Evolutionary conservation across 2,888 invertebrate species (phyloP).

Genomic region (Luperina nickerlii): DNA sequence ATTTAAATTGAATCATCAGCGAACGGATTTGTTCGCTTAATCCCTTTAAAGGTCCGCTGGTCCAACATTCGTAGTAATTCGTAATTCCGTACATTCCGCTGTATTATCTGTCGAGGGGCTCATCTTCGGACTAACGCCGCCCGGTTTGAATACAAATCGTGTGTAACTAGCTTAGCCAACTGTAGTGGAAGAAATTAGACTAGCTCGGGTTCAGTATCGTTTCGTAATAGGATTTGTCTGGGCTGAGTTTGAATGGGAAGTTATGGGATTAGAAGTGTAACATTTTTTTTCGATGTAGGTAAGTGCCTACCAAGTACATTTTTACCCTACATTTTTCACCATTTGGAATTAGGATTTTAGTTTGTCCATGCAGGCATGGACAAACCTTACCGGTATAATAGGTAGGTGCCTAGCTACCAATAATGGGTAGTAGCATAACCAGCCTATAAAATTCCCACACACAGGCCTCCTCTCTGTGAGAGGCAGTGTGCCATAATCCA

Average conservation of each 20-base stretch:
- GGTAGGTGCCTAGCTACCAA: not conserved
- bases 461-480: not conserved
- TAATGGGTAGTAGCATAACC: not conserved
- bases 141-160: conserved; percentile 68
- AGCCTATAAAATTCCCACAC: not conserved
- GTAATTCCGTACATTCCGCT: conserved; percentile 41
- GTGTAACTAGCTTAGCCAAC: conserved; percentile 62
- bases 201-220: conserved; percentile 48
- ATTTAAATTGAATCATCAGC: conserved; percentile 85
- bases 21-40: conserved; percentile 75
- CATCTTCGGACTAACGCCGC: conserved; percentile 67
- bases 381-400: not conserved
- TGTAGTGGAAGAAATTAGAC: conserved; percentile 64
- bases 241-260: conserved; percentile 44
- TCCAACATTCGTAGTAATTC: conserved; percentile 54
- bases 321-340: no score
- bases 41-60: conserved; percentile 64
- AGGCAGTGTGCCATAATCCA: not conserved
- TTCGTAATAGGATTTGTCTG: conserved; percentile 60
- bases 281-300: no score
- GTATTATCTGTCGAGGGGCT: conserved; percentile 56
- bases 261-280: conserved; percentile 20
- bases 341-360: no score
- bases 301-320: no score
- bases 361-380: no score